Conservation (phyloP, 2,113 vertebrate genomes). For the Bujurquina vittata region DNA sequence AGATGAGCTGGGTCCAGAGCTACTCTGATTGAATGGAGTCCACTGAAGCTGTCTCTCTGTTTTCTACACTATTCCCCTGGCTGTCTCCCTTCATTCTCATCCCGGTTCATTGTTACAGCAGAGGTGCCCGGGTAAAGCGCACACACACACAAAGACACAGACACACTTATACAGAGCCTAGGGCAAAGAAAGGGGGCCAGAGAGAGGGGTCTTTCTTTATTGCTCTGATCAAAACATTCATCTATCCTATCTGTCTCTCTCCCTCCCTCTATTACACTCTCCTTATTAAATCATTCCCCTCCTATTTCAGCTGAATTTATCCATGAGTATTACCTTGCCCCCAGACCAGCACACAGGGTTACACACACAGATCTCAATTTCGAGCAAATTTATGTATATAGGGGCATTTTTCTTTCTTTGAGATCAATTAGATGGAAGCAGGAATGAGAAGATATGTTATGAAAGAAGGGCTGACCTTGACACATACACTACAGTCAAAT, state of each 20-base stretch:
- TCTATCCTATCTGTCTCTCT: conserved; percentile 59
- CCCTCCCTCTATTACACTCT: conserved; percentile 62
- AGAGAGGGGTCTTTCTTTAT: conserved; percentile 66
- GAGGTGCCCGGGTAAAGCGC: conserved; percentile 43
- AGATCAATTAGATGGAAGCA: conserved; percentile 49
- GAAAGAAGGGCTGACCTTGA: conserved; percentile 45
- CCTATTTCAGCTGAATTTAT: conserved; percentile 63
- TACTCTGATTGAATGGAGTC: conserved; percentile 75
- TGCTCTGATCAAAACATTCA: conserved; percentile 78
- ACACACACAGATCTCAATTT: conserved; percentile 31
- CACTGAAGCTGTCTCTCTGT: conserved; percentile 66
- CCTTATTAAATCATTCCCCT: conserved; percentile 74
- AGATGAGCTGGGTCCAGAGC: conserved; percentile 68
- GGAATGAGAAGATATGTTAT: conserved; percentile 6
- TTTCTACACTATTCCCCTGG: conserved; percentile 72
- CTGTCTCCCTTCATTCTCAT: conserved; percentile 77
- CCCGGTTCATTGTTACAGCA: conserved; percentile 59
- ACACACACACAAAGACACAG: background rate
- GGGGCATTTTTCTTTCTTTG: background rate
- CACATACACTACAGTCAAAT: conserved; percentile 15
- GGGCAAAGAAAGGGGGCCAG: conserved; percentile 54
- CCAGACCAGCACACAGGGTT: conserved; percentile 1
- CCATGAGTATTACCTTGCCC: conserved; percentile 54
- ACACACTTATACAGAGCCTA: conserved; percentile 35
- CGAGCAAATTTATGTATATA: conserved; percentile 22